Conservation (phyloP, 2,113 vertebrate species). For the Leptobrachium leishanense region DNA sequence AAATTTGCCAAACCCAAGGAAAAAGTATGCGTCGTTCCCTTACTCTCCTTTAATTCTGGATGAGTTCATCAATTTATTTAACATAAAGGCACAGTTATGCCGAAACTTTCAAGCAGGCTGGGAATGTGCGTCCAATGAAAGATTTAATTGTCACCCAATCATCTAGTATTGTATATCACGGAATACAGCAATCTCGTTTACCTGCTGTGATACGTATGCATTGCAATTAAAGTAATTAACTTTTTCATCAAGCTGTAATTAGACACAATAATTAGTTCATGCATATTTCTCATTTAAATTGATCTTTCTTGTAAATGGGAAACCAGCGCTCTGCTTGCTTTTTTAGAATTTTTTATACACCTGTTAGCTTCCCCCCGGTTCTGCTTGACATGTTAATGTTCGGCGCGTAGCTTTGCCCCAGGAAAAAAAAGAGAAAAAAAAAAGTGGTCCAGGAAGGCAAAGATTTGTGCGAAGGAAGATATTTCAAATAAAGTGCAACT, state of each 20-base stretch:
- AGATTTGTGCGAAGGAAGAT: background rate
- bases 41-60: background rate
- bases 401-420: background rate
- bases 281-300: conserved; percentile 38
- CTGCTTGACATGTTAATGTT: conserved; percentile 1
- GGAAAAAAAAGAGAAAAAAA: conserved; percentile 1
- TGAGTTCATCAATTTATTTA: background rate
- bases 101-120: background rate
- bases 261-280: conserved; percentile 41
- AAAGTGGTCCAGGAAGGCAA: background rate
- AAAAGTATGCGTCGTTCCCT: background rate
- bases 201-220: conserved; percentile 31
- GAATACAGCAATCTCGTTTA: conserved; percentile 39
- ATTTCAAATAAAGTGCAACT: background rate
- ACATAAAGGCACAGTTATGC: background rate
- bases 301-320: conserved; percentile 33
- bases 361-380: conserved; percentile 8
- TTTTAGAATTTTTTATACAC: conserved; percentile 6
- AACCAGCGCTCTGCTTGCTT: conserved; percentile 12
- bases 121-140: conserved; percentile 7
- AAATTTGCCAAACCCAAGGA: background rate
- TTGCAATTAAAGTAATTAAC: conserved; percentile 46
- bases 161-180: conserved; percentile 26
- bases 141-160: conserved; percentile 39
- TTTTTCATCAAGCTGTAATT: conserved; percentile 46